A percentile compares a stretch with the other conserved stretches of the same genome.
phyloP scores from a whole-genome alignment of 1,140 invertebrate genomes.

The Temnothorax nylanderi region DNA sequence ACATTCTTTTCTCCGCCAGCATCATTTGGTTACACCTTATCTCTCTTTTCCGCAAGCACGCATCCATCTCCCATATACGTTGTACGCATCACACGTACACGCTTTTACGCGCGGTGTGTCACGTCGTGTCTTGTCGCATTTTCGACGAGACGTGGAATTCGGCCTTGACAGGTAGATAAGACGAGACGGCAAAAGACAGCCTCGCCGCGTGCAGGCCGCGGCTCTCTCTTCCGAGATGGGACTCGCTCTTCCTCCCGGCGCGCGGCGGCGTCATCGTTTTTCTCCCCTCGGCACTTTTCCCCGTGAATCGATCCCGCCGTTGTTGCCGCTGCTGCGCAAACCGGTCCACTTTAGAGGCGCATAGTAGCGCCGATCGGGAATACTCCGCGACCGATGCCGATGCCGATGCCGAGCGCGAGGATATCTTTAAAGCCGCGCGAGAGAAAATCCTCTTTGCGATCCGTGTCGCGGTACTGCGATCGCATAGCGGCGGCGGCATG shows the following conservation, averaged over 20 bases:
- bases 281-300: slow-evolving; percentile 20
- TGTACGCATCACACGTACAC: background rate
- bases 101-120: slow-evolving; percentile 28
- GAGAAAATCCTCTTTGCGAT: slow-evolving; percentile 26
- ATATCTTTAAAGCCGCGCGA: slow-evolving; percentile 13
- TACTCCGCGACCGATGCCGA: background rate
- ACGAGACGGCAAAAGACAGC: background rate
- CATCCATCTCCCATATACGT: slow-evolving; percentile 3
- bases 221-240: slow-evolving; percentile 19
- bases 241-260: background rate
- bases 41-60: slow-evolving; percentile 2
- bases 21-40: slow-evolving; percentile 10
- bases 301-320: slow-evolving; percentile 58
- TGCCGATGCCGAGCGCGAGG: background rate
- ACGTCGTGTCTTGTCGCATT: slow-evolving; percentile 8
- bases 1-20: background rate
- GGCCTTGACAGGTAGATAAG: slow-evolving; percentile 32
- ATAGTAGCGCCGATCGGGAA: slow-evolving; percentile 43
- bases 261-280: background rate
- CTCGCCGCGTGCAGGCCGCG: background rate
- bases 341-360: slow-evolving; percentile 58
- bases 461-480: background rate
- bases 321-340: slow-evolving; percentile 23
- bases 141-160: slow-evolving; percentile 46
- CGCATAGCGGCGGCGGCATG: background rate